These are phyloP conservation scores for Clarias platycephalus DNA, from an alignment of 2,797 vertebrate genomes.

Conservation along the genomic window DNA sequence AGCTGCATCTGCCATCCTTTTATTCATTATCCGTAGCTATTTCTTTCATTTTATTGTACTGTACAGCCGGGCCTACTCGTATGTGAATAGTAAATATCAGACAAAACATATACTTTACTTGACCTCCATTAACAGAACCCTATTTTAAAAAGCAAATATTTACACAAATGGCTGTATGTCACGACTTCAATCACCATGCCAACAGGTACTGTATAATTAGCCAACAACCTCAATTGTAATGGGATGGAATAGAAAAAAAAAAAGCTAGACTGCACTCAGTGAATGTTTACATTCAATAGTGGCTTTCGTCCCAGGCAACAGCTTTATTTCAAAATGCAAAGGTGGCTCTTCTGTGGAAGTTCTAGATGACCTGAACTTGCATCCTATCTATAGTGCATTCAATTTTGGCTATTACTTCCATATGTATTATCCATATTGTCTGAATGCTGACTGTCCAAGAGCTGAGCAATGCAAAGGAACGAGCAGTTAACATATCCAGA, in stretches of 20 bases:
- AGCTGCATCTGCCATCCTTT: neutral
- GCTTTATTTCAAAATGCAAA: neutral
- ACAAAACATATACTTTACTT: neutral
- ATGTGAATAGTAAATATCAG: neutral
- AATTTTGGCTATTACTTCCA: neutral
- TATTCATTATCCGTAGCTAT: too few species aligned
- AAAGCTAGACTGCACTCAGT: constrained; percentile 1
- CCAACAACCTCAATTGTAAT: constrained; percentile 3
- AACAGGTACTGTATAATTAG: neutral
- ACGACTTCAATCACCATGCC: neutral
- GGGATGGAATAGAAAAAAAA: neutral
- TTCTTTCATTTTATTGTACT: too few species aligned
- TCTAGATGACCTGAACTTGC: neutral
- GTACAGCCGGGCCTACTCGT: neutral
- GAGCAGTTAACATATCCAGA: constrained; percentile 58
- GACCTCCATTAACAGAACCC: neutral
- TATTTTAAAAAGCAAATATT: constrained; percentile 9
- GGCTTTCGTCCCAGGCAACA: neutral
- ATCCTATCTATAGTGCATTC: neutral
- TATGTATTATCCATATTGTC: neutral
- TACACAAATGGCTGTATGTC: constrained; percentile 13
- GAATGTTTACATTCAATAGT: neutral
- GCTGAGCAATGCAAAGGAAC: constrained; percentile 61
- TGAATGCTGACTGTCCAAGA: constrained; percentile 23
- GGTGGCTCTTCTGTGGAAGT: neutral